phyloP scores from a whole-genome alignment of 2,888 invertebrate species.

The Ophion ventricosus region DNA sequence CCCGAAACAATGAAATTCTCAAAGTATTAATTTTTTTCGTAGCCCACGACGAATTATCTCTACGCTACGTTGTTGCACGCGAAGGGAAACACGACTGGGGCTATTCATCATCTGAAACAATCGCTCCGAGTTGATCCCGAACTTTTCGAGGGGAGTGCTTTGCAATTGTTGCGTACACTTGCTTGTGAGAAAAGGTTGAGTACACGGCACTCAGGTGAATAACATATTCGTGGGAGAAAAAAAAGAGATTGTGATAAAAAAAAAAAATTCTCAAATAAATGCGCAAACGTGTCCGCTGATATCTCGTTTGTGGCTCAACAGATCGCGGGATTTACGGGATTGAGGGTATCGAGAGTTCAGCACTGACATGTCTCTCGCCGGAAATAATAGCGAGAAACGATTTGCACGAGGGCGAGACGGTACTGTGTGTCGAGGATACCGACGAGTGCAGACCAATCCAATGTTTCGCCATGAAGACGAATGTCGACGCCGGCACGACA shows the following conservation, averaged over 20 bases:
- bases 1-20: background rate
- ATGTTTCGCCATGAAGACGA: constrained; percentile 71
- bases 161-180: constrained; percentile 85
- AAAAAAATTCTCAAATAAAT: background rate
- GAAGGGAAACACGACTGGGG: constrained; percentile 87
- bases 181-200: constrained; percentile 83
- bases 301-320: background rate
- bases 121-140: constrained; percentile 85
- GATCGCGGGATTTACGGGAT: constrained; percentile 49
- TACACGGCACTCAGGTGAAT: constrained; percentile 67
- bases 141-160: constrained; percentile 84
- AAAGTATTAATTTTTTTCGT: constrained; percentile 66
- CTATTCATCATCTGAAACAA: constrained; percentile 87
- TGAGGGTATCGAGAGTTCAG: constrained; percentile 64
- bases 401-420: constrained; percentile 70
- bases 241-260: background rate
- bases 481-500: constrained; percentile 65
- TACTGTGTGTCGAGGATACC: constrained; percentile 72
- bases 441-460: constrained; percentile 72
- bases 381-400: constrained; percentile 70
- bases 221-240: background rate
- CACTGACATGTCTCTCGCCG: constrained; percentile 65
- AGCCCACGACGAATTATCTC: constrained; percentile 90
- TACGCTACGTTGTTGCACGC: constrained; percentile 87
- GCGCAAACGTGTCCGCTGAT: background rate